Conservation (phyloP, 2,113 vertebrate species). For the Vicugna pacos region DNA sequence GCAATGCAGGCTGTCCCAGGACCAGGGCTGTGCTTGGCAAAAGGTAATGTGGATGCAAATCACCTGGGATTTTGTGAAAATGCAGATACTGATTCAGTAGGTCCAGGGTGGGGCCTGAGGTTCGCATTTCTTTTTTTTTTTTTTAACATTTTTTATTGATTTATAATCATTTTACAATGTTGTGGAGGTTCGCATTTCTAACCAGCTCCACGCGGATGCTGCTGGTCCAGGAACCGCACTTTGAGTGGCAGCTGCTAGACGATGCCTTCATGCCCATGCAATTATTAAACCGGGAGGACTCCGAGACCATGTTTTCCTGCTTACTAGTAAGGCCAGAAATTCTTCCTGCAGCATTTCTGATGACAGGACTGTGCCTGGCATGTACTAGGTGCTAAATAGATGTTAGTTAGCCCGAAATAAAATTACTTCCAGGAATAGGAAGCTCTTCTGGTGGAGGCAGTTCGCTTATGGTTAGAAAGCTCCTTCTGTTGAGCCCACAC, state of each 20-base stretch:
- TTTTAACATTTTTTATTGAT: too few relatives aligned
- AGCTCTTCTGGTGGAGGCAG: neutral
- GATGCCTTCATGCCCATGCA: neutral
- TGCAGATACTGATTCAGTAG: neutral
- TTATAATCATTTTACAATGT: too few relatives aligned
- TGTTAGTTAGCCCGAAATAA: neutral
- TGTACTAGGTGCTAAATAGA: neutral
- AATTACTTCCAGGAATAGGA: constrained; percentile 1
- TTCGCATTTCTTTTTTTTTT: neutral
- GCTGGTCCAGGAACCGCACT: neutral
- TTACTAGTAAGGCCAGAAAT: neutral
- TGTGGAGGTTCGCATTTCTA: neutral
- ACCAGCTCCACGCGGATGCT: neutral
- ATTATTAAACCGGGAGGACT: neutral
- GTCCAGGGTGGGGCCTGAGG: neutral
- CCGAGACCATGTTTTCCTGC: neutral
- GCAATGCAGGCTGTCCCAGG: rapidly evolving
- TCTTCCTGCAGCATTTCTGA: neutral
- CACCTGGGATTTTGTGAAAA: neutral
- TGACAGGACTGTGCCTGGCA: neutral
- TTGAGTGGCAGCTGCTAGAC: neutral
- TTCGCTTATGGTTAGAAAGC: neutral
- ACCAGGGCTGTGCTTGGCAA: neutral
- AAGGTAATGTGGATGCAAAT: rapidly evolving
- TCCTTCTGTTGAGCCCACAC: neutral